These are phyloP conservation scores for Euzophera pinguis DNA, from an alignment of 2,888 invertebrate genomes.

Conservation along the genomic window DNA sequence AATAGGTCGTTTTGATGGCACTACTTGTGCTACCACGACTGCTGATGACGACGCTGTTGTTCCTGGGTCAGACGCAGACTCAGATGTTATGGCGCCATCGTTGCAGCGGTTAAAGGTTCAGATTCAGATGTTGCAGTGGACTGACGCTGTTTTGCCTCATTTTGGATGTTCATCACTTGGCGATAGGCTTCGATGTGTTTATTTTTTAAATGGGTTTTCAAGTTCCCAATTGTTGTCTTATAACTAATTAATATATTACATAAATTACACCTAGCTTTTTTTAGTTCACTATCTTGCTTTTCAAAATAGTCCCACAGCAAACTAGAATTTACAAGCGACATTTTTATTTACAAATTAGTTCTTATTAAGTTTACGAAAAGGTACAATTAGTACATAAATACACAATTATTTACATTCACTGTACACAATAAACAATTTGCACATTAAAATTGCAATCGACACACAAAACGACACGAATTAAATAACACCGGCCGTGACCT, in stretches of 20 bases:
- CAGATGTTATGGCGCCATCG: not conserved
- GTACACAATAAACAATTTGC: too few species aligned
- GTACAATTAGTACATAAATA: too few species aligned
- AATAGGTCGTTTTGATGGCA: not conserved
- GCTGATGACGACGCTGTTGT: not conserved
- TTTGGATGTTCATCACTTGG: not conserved
- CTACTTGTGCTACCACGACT: not conserved
- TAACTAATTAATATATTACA: not conserved
- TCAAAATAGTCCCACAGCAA: conserved; percentile 1
- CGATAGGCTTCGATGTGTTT: not conserved
- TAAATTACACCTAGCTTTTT: not conserved
- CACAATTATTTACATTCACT: too few species aligned
- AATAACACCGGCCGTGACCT: too few species aligned
- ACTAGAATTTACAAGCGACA: conserved; percentile 1
- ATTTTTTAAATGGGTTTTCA: conserved; percentile 4
- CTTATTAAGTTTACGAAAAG: too few species aligned
- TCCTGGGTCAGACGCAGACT: not conserved
- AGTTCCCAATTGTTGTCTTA: not conserved
- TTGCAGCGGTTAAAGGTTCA: not conserved
- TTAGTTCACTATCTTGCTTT: not conserved
- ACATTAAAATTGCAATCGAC: too few species aligned
- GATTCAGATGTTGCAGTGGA: not conserved
- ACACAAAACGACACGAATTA: too few species aligned
- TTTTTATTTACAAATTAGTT: not conserved
- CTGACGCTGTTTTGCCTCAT: not conserved